Base-by-base conservation (phyloP, 2,113 vertebrate species). In the Ctenodactylus gundi region DNA sequence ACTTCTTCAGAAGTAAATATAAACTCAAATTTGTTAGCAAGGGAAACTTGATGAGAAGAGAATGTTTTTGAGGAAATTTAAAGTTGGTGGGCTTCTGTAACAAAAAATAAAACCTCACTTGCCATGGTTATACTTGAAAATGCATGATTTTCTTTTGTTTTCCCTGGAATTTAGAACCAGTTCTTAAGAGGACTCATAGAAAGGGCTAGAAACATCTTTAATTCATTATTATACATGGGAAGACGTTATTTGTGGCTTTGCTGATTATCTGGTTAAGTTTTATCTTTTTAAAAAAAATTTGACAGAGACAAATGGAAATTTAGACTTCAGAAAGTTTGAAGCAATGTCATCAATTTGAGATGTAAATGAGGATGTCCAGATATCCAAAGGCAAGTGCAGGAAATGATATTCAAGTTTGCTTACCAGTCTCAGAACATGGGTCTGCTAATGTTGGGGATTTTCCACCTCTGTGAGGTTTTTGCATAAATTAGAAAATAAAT, bases 261-360 rank as follows among this genome's bases (percentile, higher is more conserved):
- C 27, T 90, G 88, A 86, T 88, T 94, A 86, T 70, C 83, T 88
- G n/a, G 55, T 90, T 94, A 84, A 75, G 75, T 94, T 77, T 90
- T n/a, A n/a, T n/a, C n/a, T n/a, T n/a, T n/a, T n/a, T n/a, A n/a
- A n/a, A 81, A 95, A 90, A 78, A 34, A 83, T 62, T 95, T 88
- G 91, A 88, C 72, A 91, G 86, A 53, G 77, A 64, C 91, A 94
- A 60, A 12, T 83, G 94, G 7, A 60, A 92, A 88, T 75, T 85
- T 77, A 44, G 27, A 92, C 25, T 39, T 51, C 27, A 17, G 73
- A 88, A 77, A 65, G 64, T 91, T 91, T 31, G n/a, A 70, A 78
- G 65, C n/a, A 53, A 31, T 83, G 14, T n/a, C n/a, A n/a, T n/a
- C n/a, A n/a, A n/a, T n/a, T n/a, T 87, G 85, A 67, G 55, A 64